Base-by-base conservation (phyloP, 2,888 invertebrate genomes). In the Tethea ocularis region DNA sequence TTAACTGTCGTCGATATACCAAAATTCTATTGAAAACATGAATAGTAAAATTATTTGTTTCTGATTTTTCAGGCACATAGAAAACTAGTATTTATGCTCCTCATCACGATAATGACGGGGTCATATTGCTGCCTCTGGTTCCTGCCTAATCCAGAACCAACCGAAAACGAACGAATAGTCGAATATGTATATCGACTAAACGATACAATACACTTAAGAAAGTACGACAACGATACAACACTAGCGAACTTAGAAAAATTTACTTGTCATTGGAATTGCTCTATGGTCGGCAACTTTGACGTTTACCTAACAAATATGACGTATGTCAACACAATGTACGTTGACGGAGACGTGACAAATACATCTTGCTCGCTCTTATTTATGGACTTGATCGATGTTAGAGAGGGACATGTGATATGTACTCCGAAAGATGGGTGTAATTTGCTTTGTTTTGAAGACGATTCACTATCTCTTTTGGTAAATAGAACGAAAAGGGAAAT, bases 61-160 rank as follows among this genome's bases (percentile, higher is more conserved):
- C 54, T 62, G 63, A 59, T 63, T 26, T 58, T 88, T 88, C 86
- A 94, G 91, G 82, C 87, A 6, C 93, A 93, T 72, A 94, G 97
- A 66, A 97, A 97, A 83, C 75, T 94, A 0, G 95, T 97, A 57
- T 97, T 97, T 76, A 94, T 97, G 82, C 69, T 91, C 0, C 84
- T 97, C 0, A 94, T 97, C 53, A 67, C 93, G 0, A 66, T 93
- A 0, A 96, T 96, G 94, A 95, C 95, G 0, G 75, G 95, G 0
- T 95, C 95, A 0, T 97, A 94, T 77, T 94, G 95, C n/a, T 88
- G 95, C 20, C 94, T 97, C 63, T 95, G 95, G 84, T 95, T 97
- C 71, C 86, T 97, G 0, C 88, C 88, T 0, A 80, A 78, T 77
- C 83, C 87, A 0, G 80, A 78, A n/a, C 17, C 46, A 11, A 64